Conservation (phyloP, 64 coral and sea anemone genomes). For the Platygyra sinensis region DNA sequence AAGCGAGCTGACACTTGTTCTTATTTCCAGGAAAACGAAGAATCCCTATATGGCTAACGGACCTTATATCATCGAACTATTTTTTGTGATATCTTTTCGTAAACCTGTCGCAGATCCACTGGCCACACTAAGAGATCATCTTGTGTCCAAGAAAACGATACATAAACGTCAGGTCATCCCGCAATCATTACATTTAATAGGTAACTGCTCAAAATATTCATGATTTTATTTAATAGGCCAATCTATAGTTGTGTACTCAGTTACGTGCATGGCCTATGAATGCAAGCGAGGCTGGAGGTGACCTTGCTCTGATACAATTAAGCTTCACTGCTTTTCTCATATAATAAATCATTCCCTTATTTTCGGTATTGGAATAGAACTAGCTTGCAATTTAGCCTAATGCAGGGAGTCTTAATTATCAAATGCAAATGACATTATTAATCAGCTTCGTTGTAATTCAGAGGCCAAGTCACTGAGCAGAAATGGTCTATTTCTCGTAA, state of each 20-base stretch:
- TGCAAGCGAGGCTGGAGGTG: too few species aligned
- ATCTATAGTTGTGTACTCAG: too few species aligned
- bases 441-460: background rate
- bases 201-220: conserved; percentile 40
- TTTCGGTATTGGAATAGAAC: too few species aligned
- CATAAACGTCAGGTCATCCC: conserved; percentile 35
- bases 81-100: conserved; percentile 72
- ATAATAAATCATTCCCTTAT: too few species aligned
- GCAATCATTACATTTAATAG: conserved; percentile 71
- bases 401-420: too few species aligned
- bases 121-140: conserved; percentile 67
- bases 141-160: conserved; percentile 25
- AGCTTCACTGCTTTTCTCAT: too few species aligned
- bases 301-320: too few species aligned
- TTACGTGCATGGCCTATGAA: too few species aligned
- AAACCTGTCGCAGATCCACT: conserved; percentile 83
- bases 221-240: background rate
- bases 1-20: background rate
- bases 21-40: conserved; percentile 28
- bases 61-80: conserved; percentile 58
- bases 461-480: too few species aligned
- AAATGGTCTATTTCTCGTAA: too few species aligned
- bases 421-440: too few species aligned
- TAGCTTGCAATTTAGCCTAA: too few species aligned
- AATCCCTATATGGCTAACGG: conserved; percentile 42